Evolutionary conservation across 1,140 invertebrate species (phyloP), one percentile per base, ranked within the genome.

Genomic region (Drosophila hydei): DNA sequence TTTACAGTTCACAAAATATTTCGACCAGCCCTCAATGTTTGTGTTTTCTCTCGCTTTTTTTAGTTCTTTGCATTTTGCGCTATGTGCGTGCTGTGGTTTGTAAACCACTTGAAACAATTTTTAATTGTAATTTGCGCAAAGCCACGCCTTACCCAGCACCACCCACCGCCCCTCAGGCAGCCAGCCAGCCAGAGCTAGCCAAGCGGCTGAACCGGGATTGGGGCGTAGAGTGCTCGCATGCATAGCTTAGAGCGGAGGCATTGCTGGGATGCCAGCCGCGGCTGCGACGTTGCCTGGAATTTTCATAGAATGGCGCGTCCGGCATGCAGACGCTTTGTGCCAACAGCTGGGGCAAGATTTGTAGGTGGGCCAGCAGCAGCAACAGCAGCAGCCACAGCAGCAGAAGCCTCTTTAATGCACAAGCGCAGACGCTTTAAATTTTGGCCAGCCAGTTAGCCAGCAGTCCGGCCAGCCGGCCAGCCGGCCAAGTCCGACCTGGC

Each of bases 81-180:
- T 56, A 56, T 81, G 67, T 88, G 83, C 67, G 79, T 84, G 77
- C 70, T 85, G 81, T 55, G 81, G 81, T 83, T 87, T 87, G 81
- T 72, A 87, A 87, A 81, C 83, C 83, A 87, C 83, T 87, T 88
- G 83, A 88, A 88, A 88, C 83, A 88, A 88, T 88, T 88, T 88
- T 88, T 88, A 88, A 88, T 88, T 88, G 83, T 88, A 83, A 79
- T 88, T 83, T 88, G 61, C 72, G 84, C 78, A 88, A 88, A 83
- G 78, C 83, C 72, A 77, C 83, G 83, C 83, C 83, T 61, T 43
- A 38, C 33, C 43, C 38, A 42, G 45, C 43, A 48, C n/a, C 27
- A n/a, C 19, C 51, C 16, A 9, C 51, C 21, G 27, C 51, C 42
- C 33, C 64, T 65, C 9, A 33, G 30, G 30, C 30, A 33, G 30